phyloP scores from a whole-genome alignment of 2,797 vertebrate genomes.

The Pseudochaenichthys georgianus region DNA sequence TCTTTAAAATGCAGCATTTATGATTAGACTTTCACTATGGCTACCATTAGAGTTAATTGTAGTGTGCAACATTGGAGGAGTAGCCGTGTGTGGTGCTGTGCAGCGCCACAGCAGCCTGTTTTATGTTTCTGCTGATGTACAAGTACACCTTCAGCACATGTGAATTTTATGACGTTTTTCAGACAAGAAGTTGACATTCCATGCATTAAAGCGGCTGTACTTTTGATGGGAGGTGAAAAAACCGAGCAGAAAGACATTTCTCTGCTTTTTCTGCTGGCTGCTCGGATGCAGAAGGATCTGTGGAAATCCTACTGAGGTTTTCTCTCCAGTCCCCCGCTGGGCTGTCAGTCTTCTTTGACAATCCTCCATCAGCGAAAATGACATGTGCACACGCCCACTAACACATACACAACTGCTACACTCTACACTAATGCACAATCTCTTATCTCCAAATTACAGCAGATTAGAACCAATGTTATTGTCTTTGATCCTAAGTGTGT shows the following conservation, averaged over 20 bases:
- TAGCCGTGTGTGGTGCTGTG: conserved; percentile 46
- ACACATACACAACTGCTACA: conserved; percentile 27
- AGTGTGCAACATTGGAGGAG: conserved; percentile 42
- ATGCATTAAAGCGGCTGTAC: conserved; percentile 50
- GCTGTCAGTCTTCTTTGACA: conserved; percentile 70
- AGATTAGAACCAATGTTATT: conserved; percentile 86
- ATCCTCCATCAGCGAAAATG: conserved; percentile 65
- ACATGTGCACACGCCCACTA: conserved; percentile 39
- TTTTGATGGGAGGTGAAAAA: conserved; percentile 49
- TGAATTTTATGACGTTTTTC: conserved; percentile 52
- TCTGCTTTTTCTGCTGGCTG: conserved; percentile 29
- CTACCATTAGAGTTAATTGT: conserved; percentile 71
- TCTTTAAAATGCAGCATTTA: conserved; percentile 83
- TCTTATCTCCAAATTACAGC: conserved; percentile 86
- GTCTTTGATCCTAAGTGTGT: conserved; percentile 85
- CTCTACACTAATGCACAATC: conserved; percentile 58
- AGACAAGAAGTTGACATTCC: conserved; percentile 50
- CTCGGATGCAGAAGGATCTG: conserved; percentile 39
- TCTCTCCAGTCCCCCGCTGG: conserved; percentile 45
- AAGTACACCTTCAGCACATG: conserved; percentile 47
- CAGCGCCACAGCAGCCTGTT: conserved; percentile 29
- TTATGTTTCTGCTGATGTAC: conserved; percentile 29
- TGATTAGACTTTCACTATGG: conserved; percentile 75
- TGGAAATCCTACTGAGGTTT: conserved; percentile 55
- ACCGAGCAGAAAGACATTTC: conserved; percentile 12